Base-by-base conservation (phyloP, 2,113 vertebrate species). In the Bubo blakistoni region DNA sequence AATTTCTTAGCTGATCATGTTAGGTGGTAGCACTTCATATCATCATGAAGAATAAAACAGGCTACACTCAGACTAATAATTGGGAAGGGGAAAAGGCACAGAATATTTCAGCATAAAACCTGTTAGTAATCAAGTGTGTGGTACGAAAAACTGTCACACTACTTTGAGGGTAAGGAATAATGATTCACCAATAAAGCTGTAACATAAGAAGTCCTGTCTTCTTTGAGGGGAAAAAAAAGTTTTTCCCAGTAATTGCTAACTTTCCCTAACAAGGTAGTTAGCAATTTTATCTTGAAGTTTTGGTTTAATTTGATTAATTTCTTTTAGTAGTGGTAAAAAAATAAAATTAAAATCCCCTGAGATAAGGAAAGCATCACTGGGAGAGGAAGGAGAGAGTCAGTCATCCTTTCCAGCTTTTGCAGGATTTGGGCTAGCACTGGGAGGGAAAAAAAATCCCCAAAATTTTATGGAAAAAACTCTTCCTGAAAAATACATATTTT, bases 391-490 rank as follows among this genome's bases (percentile, higher is more conserved):
- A 57, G 4, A 21, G 49, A 76, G 21, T 34, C 32, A 38, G 9
- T 30, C 16, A 44, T 22, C 16, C 74, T 83, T 44, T 88, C 9
- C 17, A 81, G 10, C 21, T 88, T 69, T 77, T 54, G 46, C 5
- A 73, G 34, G n/a, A 47, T 76, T 79, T 86, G 10, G 6, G 13
- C 26, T 47, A 59, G 10, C 32, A 71, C 24, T 30, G 27, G 14
- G 30, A 72, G 6, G 10, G 11, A 49, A 79, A 77, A 67, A 4
- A 8, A 10, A 1, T 3, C 10, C 20, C 2, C 4, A 3, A 22
- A 58, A 52, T 77, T 47, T 52, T 54, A 46, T 27, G 27, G 6
- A 9, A 63, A 17, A 46, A 11, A 78, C 2, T 2, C 9, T 81
- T 78, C 14, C 29, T 65, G 61, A 52, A 74, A 74, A 4, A 59